Conservation (phyloP, 1,140 invertebrate species). For the Zaprionus capensis region DNA sequence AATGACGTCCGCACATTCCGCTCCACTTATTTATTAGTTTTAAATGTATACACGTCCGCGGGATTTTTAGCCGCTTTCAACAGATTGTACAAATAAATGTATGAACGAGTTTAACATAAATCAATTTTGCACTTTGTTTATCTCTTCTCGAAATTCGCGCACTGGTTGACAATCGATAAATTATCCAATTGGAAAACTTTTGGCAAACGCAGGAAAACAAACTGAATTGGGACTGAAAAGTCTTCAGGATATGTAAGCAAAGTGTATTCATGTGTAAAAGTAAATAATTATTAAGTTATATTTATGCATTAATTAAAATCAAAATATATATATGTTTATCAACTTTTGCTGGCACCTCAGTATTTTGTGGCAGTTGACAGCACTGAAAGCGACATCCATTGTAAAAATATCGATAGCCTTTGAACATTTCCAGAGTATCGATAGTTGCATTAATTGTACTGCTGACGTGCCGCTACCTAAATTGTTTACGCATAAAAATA, state of each 20-base stretch:
- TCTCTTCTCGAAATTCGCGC: neutral
- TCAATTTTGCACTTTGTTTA: slow-evolving; percentile 2
- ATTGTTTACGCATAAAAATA: slow-evolving; percentile 67
- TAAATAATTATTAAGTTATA: neutral
- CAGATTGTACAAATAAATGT: slow-evolving; percentile 74
- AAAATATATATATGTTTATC: neutral
- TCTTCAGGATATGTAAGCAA: neutral
- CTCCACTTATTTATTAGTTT: slow-evolving; percentile 66
- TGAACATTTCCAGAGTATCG: neutral
- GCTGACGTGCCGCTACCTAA: slow-evolving; percentile 71
- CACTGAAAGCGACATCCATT: neutral
- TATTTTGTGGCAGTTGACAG: neutral
- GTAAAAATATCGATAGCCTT: neutral
- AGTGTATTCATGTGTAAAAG: neutral
- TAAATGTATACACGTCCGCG: slow-evolving; percentile 52
- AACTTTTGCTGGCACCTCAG: neutral
- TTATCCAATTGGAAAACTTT: neutral
- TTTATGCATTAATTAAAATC: neutral
- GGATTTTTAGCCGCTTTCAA: slow-evolving; percentile 49
- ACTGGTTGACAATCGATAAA: neutral
- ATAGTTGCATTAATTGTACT: slow-evolving; percentile 20
- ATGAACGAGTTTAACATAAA: slow-evolving; percentile 51
- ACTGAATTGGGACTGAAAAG: no score
- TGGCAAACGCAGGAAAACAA: neutral
- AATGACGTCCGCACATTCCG: slow-evolving; percentile 40